Percentiles rank a stretch among this genome's conserved stretches.
Conservation (phyloP, 1,140 invertebrate species). For the Drosophila aff. region DNA sequence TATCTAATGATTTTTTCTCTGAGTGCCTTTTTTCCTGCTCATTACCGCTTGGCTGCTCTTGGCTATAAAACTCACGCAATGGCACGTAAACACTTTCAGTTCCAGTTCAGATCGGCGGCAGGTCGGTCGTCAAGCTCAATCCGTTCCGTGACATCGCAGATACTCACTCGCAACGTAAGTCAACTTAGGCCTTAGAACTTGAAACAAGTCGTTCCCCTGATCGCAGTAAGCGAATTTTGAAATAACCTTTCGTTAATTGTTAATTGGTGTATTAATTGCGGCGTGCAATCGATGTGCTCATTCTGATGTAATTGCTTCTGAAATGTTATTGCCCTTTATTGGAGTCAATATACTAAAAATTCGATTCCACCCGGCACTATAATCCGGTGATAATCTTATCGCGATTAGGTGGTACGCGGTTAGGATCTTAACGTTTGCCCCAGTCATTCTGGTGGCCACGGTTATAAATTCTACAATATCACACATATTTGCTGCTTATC, state of each 20-base stretch:
- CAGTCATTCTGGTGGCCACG: conserved; percentile 34
- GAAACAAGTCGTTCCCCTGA: conserved; percentile 16
- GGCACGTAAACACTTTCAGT: conserved; percentile 66
- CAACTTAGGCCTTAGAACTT: conserved; percentile 13
- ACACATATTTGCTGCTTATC: conserved; percentile 42
- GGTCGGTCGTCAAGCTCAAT: conserved; percentile 48
- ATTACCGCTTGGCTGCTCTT: conserved; percentile 27
- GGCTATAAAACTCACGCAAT: conserved; percentile 67
- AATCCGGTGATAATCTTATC: conserved; percentile 52
- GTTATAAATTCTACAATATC: conserved; percentile 44
- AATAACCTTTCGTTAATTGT: conserved; percentile 36
- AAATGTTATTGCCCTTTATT: conserved; percentile 27
- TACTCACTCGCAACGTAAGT: conserved; percentile 38
- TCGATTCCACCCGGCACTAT: conserved; percentile 24
- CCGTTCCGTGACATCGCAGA: conserved; percentile 11
- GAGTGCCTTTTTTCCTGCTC: conserved; percentile 8
- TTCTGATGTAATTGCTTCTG: conserved; percentile 38
- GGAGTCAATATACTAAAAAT: conserved; percentile 7
- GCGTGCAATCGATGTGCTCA: conserved; percentile 6
- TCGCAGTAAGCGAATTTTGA: conserved; percentile 25
- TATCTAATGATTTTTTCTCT: not conserved
- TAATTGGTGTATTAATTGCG: conserved; percentile 25
- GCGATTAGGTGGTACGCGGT: conserved; percentile 7
- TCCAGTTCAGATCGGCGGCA: conserved; percentile 56
- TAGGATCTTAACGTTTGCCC: conserved; percentile 26